Evolutionary conservation across 2,113 vertebrate species (phyloP).

Genomic region (Hymenochirus boettgeri): DNA sequence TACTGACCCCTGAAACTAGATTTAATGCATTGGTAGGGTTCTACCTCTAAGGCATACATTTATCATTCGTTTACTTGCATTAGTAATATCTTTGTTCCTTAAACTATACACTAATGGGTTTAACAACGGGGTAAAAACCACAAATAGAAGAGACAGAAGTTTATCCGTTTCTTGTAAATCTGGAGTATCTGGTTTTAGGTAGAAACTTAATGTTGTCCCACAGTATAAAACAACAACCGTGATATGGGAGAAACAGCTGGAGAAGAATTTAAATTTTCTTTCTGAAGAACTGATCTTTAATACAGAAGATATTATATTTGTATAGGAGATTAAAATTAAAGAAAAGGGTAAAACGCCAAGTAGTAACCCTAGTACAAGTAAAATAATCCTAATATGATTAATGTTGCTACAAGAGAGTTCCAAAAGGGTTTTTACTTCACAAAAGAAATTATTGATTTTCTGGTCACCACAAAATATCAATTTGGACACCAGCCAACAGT

Average conservation of each 20-base stretch:
- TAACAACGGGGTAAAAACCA: constrained; percentile 7
- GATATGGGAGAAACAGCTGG: constrained; percentile 17
- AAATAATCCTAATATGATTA: too few relatives aligned
- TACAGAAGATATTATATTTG: constrained; percentile 20
- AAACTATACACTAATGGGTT: constrained; percentile 27
- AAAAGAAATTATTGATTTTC: too few relatives aligned
- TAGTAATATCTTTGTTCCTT: constrained; percentile 29
- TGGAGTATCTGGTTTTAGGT: not conserved
- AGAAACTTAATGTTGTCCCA: not conserved
- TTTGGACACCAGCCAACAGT: too few relatives aligned
- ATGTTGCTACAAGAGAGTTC: too few relatives aligned
- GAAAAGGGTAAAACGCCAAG: constrained; percentile 32
- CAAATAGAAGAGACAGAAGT: constrained; percentile 6
- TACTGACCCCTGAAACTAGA: too few relatives aligned
- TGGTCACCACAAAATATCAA: too few relatives aligned
- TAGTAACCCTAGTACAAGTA: too few relatives aligned
- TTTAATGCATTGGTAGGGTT: too few relatives aligned
- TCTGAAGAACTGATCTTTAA: constrained; percentile 3
- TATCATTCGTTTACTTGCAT: too few relatives aligned
- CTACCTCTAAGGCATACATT: too few relatives aligned
- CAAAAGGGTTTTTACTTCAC: too few relatives aligned
- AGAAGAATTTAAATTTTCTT: constrained; percentile 25
- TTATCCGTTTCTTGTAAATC: not conserved
- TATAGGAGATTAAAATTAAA: constrained; percentile 26
- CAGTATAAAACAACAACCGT: constrained; percentile 16